Base-by-base conservation (phyloP, 2,888 invertebrate genomes). In the Dendrolimus pini region DNA sequence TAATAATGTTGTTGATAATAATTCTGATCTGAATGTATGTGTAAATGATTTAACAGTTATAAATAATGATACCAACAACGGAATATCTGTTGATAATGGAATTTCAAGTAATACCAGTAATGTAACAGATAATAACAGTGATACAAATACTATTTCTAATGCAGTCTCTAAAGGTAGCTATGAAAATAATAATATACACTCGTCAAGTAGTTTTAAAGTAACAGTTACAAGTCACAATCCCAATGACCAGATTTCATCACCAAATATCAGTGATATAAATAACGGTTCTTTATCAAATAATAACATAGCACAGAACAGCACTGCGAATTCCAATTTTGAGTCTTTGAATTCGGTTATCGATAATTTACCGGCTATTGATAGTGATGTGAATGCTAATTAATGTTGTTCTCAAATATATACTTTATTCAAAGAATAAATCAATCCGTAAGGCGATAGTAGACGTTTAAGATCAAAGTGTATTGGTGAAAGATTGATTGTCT, bases 351-450 rank as follows among this genome's bases (percentile, higher is more conserved):
- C 84, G 8, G 78, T 85, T n/a, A 84, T 89, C 56, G 87, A 86
- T 60, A 85, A 82, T 55, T 66, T 89, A 62, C 89, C 89, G 3
- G 88, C 87, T 1, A 87, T 89, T 3, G 89, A 89, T 61, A 80
- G 85, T 55, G 89, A 89, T 47, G 47, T 47, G 47, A 47, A 47
- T 12, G 47, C 47, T 9, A 47, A 47, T 12, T 47, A 47, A 9
- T 47, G 10, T 47, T 47, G 47, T 47, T 10, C 8, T 47, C 12
- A 10, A 12, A 47, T 47, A 9, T 47, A 7, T 47, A 30, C 3
- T 30, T 30, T 30, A 30, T 30, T 30, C 30, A 30, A 30, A 30
- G 30, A 30, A 6, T 30, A 30, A 30, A 30, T 30, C 30, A 30
- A 30, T 30, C 30, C 30, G 30, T 30, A 30, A 30, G 30, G 30